phyloP scores from a whole-genome alignment of 2,113 vertebrate species.

The Psittacula cyanocephala region DNA sequence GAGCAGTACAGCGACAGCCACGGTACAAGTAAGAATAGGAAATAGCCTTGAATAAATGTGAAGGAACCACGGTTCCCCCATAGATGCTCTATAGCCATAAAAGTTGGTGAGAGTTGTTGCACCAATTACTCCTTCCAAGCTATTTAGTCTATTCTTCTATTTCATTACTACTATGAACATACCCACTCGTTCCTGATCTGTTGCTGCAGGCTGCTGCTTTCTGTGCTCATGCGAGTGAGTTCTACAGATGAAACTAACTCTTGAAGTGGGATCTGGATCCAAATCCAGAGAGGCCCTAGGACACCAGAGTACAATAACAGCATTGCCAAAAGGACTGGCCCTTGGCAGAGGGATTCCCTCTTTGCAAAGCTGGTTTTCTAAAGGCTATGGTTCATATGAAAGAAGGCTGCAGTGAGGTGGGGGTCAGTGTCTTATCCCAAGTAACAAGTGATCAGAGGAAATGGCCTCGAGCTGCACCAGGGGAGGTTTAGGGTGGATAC shows the following conservation, averaged over 20 bases:
- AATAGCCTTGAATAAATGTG: background rate
- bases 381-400: background rate
- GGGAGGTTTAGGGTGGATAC: background rate
- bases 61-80: background rate
- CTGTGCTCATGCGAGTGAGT: rapidly evolving
- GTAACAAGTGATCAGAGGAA: background rate
- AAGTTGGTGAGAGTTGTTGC: background rate
- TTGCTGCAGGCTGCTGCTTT: background rate
- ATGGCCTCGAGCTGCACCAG: background rate
- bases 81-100: background rate
- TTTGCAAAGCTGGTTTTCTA: background rate
- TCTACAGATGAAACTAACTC: background rate
- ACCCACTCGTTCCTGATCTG: too few species aligned
- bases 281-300: background rate
- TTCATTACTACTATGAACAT: background rate
- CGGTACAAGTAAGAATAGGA: background rate
- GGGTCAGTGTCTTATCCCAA: background rate
- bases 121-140: background rate
- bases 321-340: background rate
- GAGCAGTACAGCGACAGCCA: background rate
- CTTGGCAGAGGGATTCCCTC: background rate
- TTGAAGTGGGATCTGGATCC: background rate
- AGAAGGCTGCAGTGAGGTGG: background rate
- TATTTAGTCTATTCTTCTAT: rapidly evolving
- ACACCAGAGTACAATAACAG: background rate